These are phyloP conservation scores for Dryocosmus kuriphilus DNA, from an alignment of 2,888 invertebrate genomes.

Conservation along the genomic window DNA sequence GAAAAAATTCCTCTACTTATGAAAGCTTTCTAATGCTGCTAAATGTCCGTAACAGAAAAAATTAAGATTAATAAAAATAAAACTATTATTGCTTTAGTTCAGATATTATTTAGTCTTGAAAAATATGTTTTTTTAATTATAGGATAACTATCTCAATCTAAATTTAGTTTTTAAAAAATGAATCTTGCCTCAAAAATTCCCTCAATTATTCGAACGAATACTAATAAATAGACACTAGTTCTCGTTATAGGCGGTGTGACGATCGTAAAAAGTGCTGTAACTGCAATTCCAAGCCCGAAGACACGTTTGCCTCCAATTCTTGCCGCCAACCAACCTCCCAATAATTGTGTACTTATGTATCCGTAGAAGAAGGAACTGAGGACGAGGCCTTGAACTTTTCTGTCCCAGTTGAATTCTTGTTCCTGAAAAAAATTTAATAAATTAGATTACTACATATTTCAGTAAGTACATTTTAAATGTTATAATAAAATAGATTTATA, in stretches of 20 bases:
- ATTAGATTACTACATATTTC: neutral
- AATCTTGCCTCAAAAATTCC: constrained; percentile 87
- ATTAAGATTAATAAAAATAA: no score
- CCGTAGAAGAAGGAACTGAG: constrained; percentile 94
- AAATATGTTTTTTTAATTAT: no score
- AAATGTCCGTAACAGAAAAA: no score
- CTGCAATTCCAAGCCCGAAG: constrained; percentile 87
- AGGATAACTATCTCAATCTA: no score
- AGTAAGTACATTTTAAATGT: neutral
- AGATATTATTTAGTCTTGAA: no score
- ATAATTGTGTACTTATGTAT: constrained; percentile 89
- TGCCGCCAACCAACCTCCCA: constrained; percentile 91
- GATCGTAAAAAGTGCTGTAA: constrained; percentile 88
- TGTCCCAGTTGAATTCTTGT: constrained; percentile 90
- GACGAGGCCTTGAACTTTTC: constrained; percentile 87
- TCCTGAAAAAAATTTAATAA: constrained; percentile 75
- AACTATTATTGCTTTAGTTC: no score
- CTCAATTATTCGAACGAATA: constrained; percentile 87
- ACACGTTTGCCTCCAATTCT: constrained; percentile 92
- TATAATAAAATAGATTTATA: neutral
- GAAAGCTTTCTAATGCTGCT: no score
- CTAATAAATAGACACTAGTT: constrained; percentile 84
- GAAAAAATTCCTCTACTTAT: no score
- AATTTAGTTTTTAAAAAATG: neutral
- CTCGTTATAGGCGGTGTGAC: constrained; percentile 89